These are phyloP conservation scores for Drosophila ezoana DNA, from an alignment of 2,888 invertebrate species.

Conservation along the genomic window DNA sequence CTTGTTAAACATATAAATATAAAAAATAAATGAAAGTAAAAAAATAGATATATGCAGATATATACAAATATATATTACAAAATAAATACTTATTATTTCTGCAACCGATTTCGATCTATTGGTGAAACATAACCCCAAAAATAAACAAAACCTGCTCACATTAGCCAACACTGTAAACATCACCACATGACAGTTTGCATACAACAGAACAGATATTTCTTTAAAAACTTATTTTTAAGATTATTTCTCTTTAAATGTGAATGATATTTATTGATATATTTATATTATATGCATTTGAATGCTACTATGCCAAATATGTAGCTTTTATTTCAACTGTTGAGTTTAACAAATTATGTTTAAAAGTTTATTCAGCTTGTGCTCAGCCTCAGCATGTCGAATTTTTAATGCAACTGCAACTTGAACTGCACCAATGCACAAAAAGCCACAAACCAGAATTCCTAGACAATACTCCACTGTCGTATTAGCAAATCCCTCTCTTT, in stretches of 20 bases:
- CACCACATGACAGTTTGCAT: conserved; percentile 35
- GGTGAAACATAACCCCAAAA: conserved; percentile 15
- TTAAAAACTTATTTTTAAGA: neutral
- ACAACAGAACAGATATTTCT: conserved; percentile 7
- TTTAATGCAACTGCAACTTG: conserved; percentile 36
- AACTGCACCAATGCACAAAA: conserved; percentile 32
- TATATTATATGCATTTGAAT: neutral
- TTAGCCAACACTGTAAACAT: conserved; percentile 35
- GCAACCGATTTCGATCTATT: conserved; percentile 13
- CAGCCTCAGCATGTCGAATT: conserved; percentile 47
- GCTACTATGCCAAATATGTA: conserved; percentile 4
- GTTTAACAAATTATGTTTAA: conserved; percentile 59
- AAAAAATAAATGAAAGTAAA: too few species aligned
- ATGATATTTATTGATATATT: conserved; percentile 11
- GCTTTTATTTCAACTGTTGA: conserved; percentile 37
- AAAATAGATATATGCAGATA: too few species aligned
- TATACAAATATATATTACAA: too few species aligned
- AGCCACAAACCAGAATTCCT: conserved; percentile 56
- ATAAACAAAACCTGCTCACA: conserved; percentile 1
- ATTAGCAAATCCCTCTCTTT: conserved; percentile 1
- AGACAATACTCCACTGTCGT: conserved; percentile 26
- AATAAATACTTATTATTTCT: neutral
- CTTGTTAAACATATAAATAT: too few species aligned
- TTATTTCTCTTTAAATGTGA: conserved; percentile 13
- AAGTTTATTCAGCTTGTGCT: conserved; percentile 37